Conservation (phyloP, 2,113 vertebrate genomes). For the Hydrochoerus hydrochaeris region DNA sequence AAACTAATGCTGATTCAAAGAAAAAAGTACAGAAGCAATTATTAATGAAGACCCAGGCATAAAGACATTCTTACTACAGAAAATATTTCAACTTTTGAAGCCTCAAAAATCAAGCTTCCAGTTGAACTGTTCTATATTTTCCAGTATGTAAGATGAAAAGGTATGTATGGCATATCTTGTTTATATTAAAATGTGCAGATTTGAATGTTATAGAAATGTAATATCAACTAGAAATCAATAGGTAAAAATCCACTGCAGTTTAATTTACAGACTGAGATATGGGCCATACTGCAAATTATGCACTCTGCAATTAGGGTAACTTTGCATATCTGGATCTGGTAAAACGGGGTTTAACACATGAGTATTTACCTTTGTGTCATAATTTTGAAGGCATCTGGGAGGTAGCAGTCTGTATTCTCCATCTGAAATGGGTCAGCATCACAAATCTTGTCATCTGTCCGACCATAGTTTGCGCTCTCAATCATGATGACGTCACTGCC, state of each 20-base stretch:
- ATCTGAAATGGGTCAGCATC: conserved; percentile 99
- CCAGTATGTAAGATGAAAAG: not conserved
- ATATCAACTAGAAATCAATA: not conserved
- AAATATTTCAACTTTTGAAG: conserved; percentile 32
- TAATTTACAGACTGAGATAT: not conserved
- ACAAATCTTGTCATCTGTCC: conserved; percentile 99
- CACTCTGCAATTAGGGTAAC: not conserved
- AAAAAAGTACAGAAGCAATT: not conserved
- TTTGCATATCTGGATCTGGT: not conserved
- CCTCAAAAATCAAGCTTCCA: not conserved
- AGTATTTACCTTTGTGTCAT: conserved; percentile 97
- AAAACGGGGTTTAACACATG: not conserved
- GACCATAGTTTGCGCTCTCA: conserved; percentile 98
- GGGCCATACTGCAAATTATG: not conserved
- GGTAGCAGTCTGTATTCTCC: conserved; percentile 99
- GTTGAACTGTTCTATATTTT: not conserved
- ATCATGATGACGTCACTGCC: conserved; percentile 99
- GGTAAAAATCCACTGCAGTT: not conserved
- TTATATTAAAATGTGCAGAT: not conserved
- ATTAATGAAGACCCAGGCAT: not conserved
- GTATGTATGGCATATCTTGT: not conserved
- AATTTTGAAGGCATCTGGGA: conserved; percentile 99
- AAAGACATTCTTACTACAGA: not conserved
- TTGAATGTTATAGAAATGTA: not conserved
- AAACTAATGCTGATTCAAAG: not conserved